These are phyloP conservation scores for Agriopis leucophaearia DNA, from an alignment of 2,888 invertebrate genomes.

Conservation along the genomic window DNA sequence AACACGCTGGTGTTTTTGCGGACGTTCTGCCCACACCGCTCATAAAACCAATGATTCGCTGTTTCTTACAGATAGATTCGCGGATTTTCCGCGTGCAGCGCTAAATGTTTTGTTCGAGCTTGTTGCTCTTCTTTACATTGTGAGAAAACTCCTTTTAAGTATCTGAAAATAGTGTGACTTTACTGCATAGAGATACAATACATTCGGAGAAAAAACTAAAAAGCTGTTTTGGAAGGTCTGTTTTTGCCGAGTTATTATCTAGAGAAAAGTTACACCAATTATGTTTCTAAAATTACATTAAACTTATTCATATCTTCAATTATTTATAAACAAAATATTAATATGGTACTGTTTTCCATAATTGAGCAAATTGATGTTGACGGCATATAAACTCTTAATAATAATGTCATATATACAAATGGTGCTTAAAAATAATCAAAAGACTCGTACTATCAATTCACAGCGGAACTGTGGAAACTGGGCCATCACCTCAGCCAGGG, in stretches of 20 bases:
- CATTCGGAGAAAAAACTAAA: no score
- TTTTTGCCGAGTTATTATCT: no score
- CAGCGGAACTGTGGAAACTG: not conserved
- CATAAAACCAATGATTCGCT: constrained; percentile 30
- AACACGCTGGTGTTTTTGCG: not conserved
- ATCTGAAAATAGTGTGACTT: not conserved
- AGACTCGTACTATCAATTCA: not conserved
- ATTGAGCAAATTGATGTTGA: no score
- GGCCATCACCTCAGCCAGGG: constrained; percentile 12
- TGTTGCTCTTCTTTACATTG: constrained; percentile 4
- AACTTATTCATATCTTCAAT: no score
- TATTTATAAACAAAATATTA: no score
- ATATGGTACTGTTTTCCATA: no score
- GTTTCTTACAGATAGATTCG: constrained; percentile 33
- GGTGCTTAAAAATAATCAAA: not conserved
- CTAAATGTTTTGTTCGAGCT: constrained; percentile 12
- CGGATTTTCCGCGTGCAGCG: constrained; percentile 8
- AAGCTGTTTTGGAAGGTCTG: no score
- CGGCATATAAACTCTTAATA: no score
- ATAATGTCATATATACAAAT: no score
- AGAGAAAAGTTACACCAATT: no score
- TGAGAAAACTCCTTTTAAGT: not conserved
- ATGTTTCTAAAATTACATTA: no score
- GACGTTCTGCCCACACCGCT: not conserved
- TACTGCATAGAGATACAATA: no score